Evolutionary conservation across 2,797 vertebrate genomes (phyloP), one percentile per base, ranked within the genome.

Genomic region (Arctocebus calabarensis): DNA sequence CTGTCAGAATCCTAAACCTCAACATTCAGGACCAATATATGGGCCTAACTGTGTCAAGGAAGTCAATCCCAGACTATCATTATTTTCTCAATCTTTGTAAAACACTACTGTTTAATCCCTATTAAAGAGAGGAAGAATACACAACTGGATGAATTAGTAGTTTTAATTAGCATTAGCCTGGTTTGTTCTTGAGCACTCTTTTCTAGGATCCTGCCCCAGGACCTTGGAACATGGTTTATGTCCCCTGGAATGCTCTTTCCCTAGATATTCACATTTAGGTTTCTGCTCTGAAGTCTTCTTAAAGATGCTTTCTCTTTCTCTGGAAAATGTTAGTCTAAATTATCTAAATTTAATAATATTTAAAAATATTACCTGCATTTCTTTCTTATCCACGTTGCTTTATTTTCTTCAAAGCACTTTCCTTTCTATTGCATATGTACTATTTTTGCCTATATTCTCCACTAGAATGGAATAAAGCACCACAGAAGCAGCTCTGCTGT

Each of bases 81-180:
- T 27, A 55, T 78, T 94, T 95, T 32, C 89, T 94, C 52, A 92
- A 37, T 84, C 23, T 78, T 66, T 92, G 92, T 27, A 81, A 96
- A 92, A 89, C 12, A 71, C 75, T 81, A 23, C 57, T 88, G 34
- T 57, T 68, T 88, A 83, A 75, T 71, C 10, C 6, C 2, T 71
- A 22, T 75, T 79, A 57, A 45, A 90, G 52, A 57, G n/a, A 92
- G 40, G 45, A 61, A 88, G 10, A 68, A 32, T 95, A 8, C 84
- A 62, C 92, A 84, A 90, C 37, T 70, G 29, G 40, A 48, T 64
- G 45, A 62, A 48, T 78, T 89, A 89, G 52, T 84, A 20, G 62
- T 87, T 89, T 71, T 45, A 94, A 48, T 90, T 88, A 55, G 16
- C 20, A 62, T 64, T 62, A 75, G 16, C 29, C 25, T 88, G 45